Base-by-base conservation (phyloP, 2,797 vertebrate genomes). In the Sebastes minor region DNA sequence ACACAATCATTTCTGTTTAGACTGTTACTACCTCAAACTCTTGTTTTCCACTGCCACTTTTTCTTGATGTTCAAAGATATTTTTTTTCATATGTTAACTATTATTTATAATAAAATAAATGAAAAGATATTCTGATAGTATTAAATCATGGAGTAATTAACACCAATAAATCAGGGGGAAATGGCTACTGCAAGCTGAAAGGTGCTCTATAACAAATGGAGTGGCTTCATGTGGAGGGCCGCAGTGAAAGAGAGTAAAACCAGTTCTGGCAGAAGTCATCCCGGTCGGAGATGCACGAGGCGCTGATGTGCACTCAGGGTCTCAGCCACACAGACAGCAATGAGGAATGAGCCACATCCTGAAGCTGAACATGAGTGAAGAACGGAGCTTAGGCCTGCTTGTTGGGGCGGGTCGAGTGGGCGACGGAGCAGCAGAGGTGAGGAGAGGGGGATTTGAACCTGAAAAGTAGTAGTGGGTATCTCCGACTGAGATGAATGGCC, bases 271-370 rank as follows among this genome's bases (percentile, higher is more conserved):
- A 66, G 60, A 27, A 59, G 53, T 79, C 53, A 25, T 77, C 55
- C 55, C 64, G 28, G 42, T 78, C 25, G 74, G 66, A 82, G 56
- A 76, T 62, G 46, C 32, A 55, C 14, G 42, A 65, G 35, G 52
- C 46, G 18, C 38, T 63, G 56, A 57, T 65, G 75, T 84, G 70
- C 71, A 61, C 59, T 71, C 42, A 6, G 73, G 69, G 60, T 80
- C 71, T 84, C 88, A 60, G 61, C 69, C 65, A 55, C 86, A 82
- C 70, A 62, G 32, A 78, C 89, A 88, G 89, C 77, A 61, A 71
- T 78, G 84, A 94, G 82, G 77, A 92, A 93, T 90, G 88, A 81
- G 74, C 70, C 75, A 52, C 91, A 95, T 91, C 92, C 91, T 91
- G 82, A 82, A 35, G 59, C 42, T 60, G 76, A 89, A 76, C 91